Conservation (phyloP, 2,113 vertebrate species). For the Nesoenas mayeri region DNA sequence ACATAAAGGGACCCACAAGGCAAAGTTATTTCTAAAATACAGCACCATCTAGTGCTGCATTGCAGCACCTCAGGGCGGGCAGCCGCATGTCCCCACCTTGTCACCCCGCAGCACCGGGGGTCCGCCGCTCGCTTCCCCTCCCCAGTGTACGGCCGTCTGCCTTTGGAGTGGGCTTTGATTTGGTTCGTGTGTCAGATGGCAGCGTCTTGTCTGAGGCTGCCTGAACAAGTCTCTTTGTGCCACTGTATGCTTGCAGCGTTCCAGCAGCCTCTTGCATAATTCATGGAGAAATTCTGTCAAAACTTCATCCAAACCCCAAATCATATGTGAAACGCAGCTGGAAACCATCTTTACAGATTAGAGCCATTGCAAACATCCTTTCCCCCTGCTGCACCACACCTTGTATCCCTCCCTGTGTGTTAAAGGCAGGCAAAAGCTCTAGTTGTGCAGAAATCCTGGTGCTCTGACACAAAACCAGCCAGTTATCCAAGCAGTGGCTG, state of each 20-base stretch:
- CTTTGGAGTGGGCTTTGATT: neutral
- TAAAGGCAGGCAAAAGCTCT: neutral
- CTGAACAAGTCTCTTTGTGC: constrained; percentile 30
- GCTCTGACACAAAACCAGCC: neutral
- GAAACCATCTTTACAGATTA: constrained; percentile 30
- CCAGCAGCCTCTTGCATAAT: constrained; percentile 61
- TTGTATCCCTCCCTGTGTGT: neutral
- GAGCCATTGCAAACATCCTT: constrained; percentile 35
- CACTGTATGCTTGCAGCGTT: constrained; percentile 9
- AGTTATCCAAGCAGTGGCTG: neutral
- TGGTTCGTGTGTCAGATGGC: constrained; percentile 10
- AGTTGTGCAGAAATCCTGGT: neutral
- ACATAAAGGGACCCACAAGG: neutral
- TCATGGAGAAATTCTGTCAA: constrained; percentile 57
- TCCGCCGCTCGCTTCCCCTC: neutral
- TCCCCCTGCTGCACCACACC: constrained; percentile 16
- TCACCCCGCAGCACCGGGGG: neutral
- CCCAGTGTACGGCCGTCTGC: neutral
- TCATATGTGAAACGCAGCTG: constrained; percentile 51
- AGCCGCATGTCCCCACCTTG: neutral
- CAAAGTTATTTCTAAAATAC: constrained; percentile 54
- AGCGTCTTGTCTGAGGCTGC: constrained; percentile 11
- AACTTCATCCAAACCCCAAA: constrained; percentile 50
- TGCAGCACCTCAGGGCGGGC: neutral
- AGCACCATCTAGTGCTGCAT: constrained; percentile 62